Evolutionary conservation across 2,888 invertebrate genomes (phyloP).

Genomic region (Drosophila neotestacea): DNA sequence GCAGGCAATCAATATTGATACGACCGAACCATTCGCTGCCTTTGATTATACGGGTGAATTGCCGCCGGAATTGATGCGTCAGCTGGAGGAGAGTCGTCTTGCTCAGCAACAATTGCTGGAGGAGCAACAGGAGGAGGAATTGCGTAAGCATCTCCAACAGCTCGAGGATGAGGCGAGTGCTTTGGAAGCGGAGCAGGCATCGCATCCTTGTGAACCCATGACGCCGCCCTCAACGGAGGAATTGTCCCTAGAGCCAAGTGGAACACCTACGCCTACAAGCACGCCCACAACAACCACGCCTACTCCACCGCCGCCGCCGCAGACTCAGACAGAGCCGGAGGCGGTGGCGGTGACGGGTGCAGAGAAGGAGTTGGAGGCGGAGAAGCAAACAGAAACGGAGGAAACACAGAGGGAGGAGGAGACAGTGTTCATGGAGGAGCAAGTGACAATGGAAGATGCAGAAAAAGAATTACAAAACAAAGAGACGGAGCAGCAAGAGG

Average conservation of each 20-base stretch:
- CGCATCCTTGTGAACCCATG: slow-evolving; percentile 3
- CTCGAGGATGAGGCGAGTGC: slow-evolving; percentile 40
- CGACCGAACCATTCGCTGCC: slow-evolving; percentile 52
- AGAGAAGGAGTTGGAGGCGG: neutral
- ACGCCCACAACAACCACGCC: slow-evolving; percentile 25
- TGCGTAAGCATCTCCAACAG: slow-evolving; percentile 43
- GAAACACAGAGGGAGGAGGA: neutral
- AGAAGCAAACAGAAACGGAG: neutral
- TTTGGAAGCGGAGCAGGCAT: slow-evolving; percentile 26
- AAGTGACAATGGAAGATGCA: neutral
- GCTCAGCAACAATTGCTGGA: slow-evolving; percentile 37
- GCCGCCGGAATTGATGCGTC: slow-evolving; percentile 64
- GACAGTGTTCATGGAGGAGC: neutral
- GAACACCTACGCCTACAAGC: slow-evolving; percentile 24
- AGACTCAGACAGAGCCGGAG: neutral
- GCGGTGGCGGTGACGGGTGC: neutral
- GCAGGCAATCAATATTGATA: slow-evolving; percentile 45
- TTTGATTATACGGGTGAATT: slow-evolving; percentile 68
- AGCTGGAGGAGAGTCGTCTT: slow-evolving; percentile 55
- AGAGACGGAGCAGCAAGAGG: neutral
- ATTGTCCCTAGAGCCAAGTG: slow-evolving; percentile 29
- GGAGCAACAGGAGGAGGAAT: slow-evolving; percentile 38
- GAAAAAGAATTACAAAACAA: neutral
- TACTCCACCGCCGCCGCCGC: slow-evolving; percentile 20
- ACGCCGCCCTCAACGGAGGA: slow-evolving; percentile 49